These are phyloP conservation scores for Aphodius sticticus DNA, from an alignment of 2,888 invertebrate species.

Conservation along the genomic window DNA sequence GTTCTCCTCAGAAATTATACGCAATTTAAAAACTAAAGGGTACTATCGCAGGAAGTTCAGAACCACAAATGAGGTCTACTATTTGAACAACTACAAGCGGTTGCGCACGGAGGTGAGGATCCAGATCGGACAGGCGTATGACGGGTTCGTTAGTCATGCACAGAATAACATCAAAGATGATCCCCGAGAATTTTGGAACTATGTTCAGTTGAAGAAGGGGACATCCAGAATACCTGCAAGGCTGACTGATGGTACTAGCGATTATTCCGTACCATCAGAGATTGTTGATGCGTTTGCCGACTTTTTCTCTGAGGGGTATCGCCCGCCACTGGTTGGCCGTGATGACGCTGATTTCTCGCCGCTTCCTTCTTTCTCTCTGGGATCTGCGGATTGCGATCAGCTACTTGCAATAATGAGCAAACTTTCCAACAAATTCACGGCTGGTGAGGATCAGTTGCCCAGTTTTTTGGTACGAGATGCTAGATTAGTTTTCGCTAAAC, in stretches of 20 bases:
- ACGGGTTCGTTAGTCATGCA: neutral
- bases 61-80: neutral
- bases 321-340: neutral
- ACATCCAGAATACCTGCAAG: constrained; percentile 7
- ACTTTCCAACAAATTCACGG: neutral
- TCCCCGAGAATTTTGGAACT: neutral
- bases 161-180: neutral
- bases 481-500: neutral
- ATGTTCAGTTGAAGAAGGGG: neutral
- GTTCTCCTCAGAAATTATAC: neutral
- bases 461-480: neutral
- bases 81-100: neutral
- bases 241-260: neutral
- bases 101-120: neutral
- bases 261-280: neutral
- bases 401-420: neutral
- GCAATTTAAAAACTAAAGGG: neutral
- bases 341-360: neutral
- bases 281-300: constrained; percentile 8
- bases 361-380: neutral
- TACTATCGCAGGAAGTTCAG: neutral
- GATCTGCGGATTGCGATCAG: neutral
- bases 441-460: neutral
- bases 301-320: neutral
- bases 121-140: neutral